Base-by-base conservation (phyloP, 2,113 vertebrate genomes). In the Sus scrofa region DNA sequence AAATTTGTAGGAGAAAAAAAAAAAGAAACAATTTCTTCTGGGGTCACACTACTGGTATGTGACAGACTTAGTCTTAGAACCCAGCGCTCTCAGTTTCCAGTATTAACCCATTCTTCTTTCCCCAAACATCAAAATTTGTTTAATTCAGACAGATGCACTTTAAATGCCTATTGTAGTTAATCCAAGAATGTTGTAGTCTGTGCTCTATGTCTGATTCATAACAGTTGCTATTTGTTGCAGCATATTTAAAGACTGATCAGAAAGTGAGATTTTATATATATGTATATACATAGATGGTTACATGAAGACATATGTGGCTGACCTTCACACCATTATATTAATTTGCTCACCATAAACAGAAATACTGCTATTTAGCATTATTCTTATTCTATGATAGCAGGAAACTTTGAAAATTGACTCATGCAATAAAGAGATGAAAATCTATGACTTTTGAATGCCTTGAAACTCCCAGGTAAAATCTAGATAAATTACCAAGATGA, bases 361-460 rank as follows among this genome's bases (percentile, higher is more conserved):
- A 95, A 44, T 8, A 68, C 18, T 78, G 19, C 8, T 44, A 37
- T 70, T 54, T 65, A 60, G 37, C 22, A 54, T 54, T 88, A 58
- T 54, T 44, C 32, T 54, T 56, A 37, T 81, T 79, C 27, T 89
- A 24, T 56, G 88, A 88, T 18, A 70, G 39, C 73, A 71, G 30
- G 14, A 94, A 92, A 94, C 27, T 37, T 71, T 85, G n/a, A 77
- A 91, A 89, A 44, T n/a, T 70, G 56, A 85, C 86, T 58, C 30
- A 67, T 78, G 37, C 52, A 92, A 75, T 82, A 63, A 91, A 56
- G 93, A 37, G 20, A 65, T 39, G 32, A 37, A 83, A 68, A 52
- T 58, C 71, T 84, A 75, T 73, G 30, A 63, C 16, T 71, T 82
- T 58, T 89, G 62, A 78, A 67, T 84, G 3, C 30, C 32, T 73